phyloP scores from a whole-genome alignment of 2,797 vertebrate genomes.

The Enteromius anoplus region DNA sequence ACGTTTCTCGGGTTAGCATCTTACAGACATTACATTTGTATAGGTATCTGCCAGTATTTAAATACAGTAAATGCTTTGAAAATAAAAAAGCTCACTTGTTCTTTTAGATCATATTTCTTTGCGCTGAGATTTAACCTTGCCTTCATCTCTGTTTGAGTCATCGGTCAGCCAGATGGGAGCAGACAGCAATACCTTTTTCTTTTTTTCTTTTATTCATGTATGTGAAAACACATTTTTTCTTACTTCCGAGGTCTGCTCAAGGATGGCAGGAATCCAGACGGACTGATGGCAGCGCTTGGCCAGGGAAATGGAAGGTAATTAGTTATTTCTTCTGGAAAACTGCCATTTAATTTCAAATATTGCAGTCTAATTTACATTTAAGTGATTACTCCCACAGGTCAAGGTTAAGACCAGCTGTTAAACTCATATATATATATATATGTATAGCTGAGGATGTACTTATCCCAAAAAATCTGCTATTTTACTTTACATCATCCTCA shows the following conservation, averaged over 20 bases:
- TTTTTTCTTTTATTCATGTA: constrained; percentile 64
- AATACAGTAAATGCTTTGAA: constrained; percentile 34
- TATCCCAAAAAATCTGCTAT: not conserved
- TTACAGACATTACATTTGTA: not conserved
- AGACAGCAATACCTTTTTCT: constrained; percentile 63
- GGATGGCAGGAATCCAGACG: constrained; percentile 60
- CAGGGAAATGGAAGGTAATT: constrained; percentile 69
- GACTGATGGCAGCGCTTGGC: constrained; percentile 63
- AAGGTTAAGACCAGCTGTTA: constrained; percentile 66
- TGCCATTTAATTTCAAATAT: constrained; percentile 67
- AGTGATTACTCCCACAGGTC: constrained; percentile 63
- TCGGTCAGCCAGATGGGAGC: constrained; percentile 68
- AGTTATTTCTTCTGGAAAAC: constrained; percentile 72
- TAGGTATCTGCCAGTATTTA: constrained; percentile 7
- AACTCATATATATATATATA: constrained; percentile 32
- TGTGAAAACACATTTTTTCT: constrained; percentile 60
- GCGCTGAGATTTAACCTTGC: constrained; percentile 71
- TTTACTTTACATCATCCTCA: not conserved
- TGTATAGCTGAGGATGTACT: not conserved
- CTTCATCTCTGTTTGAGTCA: constrained; percentile 58
- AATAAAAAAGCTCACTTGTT: constrained; percentile 6
- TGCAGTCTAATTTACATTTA: constrained; percentile 71
- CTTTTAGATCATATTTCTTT: constrained; percentile 59
- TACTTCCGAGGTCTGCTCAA: constrained; percentile 68
- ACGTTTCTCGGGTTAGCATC: constrained; percentile 8